Base-by-base conservation (phyloP, 2,113 vertebrate genomes). In the Apteryx owenii region DNA sequence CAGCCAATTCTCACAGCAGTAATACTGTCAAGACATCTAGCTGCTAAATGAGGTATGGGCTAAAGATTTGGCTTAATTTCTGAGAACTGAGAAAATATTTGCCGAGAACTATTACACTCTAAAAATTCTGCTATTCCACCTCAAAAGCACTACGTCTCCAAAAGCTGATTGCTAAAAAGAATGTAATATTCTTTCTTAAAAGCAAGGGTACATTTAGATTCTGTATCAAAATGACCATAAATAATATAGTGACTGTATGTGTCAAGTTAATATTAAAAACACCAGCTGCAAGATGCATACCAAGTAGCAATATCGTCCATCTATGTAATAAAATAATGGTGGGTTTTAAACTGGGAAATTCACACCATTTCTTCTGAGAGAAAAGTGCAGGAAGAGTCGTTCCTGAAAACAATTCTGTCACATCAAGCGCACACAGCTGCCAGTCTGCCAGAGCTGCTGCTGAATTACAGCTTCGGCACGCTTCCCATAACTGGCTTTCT, bases 181-280 rank as follows among this genome's bases (percentile, higher is more conserved):
- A 81, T 12, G 38, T 72, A 23, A 68, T 60, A 81, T 88, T 89
- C 83, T 56, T 87, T 68, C 78, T 87, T 81, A 88, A 88, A 90
- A 83, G 82, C 7, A 29, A 75, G 77, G 5, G 48, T 26, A 36
- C 85, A 20, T 51, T 92, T 71, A 29, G 70, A 29, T 58, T 62
- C 75, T 31, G 10, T 31, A n/a, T 62, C 68, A 79, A 94, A 90
- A 69, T 61, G 6, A 33, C 91, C 86, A 90, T 97, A 94, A 94
- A 95, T 95, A 94, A 95, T 33, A 76, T 0, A 94, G 72, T 14
- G 51, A 40, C 72, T 33, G 68, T 66, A 54, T 7, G 29, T 19
- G 66, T 84, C 93, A 80, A n/a, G 56, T 72, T 88, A 54, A 71
- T 81, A 86, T 71, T 66, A 86, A 97, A 73, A 97, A 85, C 65